Base-by-base conservation (phyloP, 2,113 vertebrate genomes). In the Semnornis frantzii region DNA sequence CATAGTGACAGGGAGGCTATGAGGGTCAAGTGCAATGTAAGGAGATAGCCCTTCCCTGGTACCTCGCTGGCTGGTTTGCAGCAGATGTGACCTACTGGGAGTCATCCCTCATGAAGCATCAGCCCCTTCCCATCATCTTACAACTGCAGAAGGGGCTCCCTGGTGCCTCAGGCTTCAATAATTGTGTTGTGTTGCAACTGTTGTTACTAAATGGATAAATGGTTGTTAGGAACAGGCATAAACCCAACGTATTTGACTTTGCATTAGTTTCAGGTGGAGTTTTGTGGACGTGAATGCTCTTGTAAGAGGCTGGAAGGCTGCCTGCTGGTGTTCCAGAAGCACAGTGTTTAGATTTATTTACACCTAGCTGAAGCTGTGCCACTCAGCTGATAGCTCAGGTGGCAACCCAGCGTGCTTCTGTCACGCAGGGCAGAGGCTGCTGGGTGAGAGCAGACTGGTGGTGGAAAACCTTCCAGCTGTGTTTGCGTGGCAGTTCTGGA, bases 1-100 rank as follows among this genome's bases (percentile, higher is more conserved):
- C 76, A 83, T 31, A 4, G 92, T 87, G 95, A 88, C 77, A 74
- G 79, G 46, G 24, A 85, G 78, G 63, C 54, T 42, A 1, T 1
- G 23, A 64, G 59, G 73, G 84, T 91, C 91, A 91, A 82, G 92
- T 74, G 79, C 82, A 25, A 37, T 33, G 82, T 52, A n/a, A 86
- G 86, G 72, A 81, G 90, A 64, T 52, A 25, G 62, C 73, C 72
- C 64, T 75, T 77, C 48, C 52, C 30, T 28, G 69, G 73, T 28
- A 15, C 68, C 62, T 60, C 0, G 0, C 12, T 42, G 16, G 28
- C 65, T 76, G 66, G 6, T 65, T 44, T 72, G 68, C 74, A 30
- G 66, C 17, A 75, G 39, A 64, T 8, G 25, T 14, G 1, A 15
- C 63, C 71, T 84, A 4, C 57, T 30, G 83, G 84, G 84, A 90